Evolutionary conservation across 2,113 vertebrate species (phyloP).

Genomic region (Sylvia atricapilla): DNA sequence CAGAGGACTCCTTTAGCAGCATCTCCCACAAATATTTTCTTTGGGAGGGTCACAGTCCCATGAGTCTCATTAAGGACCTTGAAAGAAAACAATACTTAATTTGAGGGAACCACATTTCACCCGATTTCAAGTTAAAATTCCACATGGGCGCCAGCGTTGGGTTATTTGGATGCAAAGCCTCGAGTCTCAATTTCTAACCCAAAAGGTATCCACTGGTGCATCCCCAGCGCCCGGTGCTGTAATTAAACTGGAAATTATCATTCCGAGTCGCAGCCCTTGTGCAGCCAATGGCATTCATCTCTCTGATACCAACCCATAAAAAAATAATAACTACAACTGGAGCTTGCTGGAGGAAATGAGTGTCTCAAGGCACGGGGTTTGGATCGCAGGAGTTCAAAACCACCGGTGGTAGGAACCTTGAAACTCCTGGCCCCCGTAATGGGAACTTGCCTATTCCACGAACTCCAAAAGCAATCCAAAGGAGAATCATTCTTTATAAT

Average conservation of each 20-base stretch:
- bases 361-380: background rate
- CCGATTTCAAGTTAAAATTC: background rate
- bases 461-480: conserved; percentile 44
- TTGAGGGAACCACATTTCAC: background rate
- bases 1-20: background rate
- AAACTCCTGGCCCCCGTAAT: conserved; percentile 26
- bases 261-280: background rate
- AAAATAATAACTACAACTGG: background rate
- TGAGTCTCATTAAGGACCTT: background rate
- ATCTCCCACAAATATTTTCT: background rate
- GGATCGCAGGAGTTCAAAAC: conserved; percentile 13
- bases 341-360: conserved; percentile 9
- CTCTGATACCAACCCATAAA: background rate
- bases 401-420: background rate
- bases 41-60: background rate
- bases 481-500: conserved; percentile 62
- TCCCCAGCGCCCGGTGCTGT: background rate
- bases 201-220: background rate
- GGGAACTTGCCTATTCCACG: conserved; percentile 6
- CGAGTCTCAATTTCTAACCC: background rate
- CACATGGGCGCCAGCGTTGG: background rate
- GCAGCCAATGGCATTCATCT: background rate
- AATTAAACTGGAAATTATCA: conserved; percentile 36
- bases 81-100: background rate
- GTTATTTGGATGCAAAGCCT: background rate